phyloP scores from a whole-genome alignment of 2,797 vertebrate genomes.

The Fratercula arctica region DNA sequence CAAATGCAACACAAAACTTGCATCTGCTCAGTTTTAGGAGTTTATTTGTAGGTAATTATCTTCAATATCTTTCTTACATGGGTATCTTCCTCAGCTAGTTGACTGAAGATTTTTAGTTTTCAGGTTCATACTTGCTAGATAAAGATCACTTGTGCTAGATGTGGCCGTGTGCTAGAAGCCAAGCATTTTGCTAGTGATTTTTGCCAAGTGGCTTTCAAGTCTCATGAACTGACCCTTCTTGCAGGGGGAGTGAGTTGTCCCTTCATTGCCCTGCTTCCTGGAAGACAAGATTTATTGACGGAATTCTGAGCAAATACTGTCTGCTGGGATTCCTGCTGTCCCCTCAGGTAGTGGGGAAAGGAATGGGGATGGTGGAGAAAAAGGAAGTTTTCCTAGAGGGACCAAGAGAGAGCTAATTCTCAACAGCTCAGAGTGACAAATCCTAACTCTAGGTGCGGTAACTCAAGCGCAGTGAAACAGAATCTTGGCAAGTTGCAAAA shows the following conservation, averaged over 20 bases:
- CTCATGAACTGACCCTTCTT: background rate
- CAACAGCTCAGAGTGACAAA: background rate
- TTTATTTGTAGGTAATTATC: background rate
- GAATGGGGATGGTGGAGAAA: background rate
- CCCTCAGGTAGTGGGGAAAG: background rate
- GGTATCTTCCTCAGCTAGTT: background rate
- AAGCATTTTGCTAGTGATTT: background rate
- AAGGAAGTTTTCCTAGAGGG: background rate
- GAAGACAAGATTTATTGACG: background rate
- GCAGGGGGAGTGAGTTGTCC: background rate
- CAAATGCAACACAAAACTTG: background rate
- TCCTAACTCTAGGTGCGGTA: background rate
- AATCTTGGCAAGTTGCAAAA: background rate
- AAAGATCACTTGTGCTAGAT: background rate
- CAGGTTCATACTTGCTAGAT: background rate
- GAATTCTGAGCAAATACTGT: background rate
- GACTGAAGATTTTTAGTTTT: background rate
- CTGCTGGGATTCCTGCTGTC: background rate
- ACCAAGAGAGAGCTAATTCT: background rate
- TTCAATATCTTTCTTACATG: background rate
- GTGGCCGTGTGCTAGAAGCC: background rate
- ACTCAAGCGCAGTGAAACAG: background rate
- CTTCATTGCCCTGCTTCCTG: background rate
- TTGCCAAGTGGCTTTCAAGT: background rate
- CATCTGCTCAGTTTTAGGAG: background rate